Evolutionary conservation across 2,113 vertebrate genomes (phyloP), one percentile per base, ranked within the genome.

Genomic region (Gorsachius goisagi): DNA sequence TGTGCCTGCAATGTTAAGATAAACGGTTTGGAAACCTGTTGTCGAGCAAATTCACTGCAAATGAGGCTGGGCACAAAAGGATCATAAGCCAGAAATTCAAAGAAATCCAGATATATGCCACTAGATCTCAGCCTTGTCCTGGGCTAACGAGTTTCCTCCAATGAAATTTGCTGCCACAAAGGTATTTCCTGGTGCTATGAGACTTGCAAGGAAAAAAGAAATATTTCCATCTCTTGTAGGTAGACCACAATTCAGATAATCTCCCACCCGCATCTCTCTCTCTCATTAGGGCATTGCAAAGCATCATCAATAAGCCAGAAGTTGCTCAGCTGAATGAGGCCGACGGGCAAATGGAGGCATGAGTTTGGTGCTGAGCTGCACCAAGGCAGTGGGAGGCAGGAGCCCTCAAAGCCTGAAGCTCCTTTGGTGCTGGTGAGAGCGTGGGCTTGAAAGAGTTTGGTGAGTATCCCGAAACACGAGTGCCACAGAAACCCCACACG

Each of bases 261-360:
- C 32, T 47, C 60, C 32, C 30, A 22, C n/a, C 33, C 86, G 44
- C 1, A 0, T 44, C 26, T 68, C 53, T 28, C 23, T 39, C 39
- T 75, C 3, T 85, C 86, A 68, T 81, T 62, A 89, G 64, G 45
- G 60, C 79, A 64, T 19, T 0, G 0, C 72, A 74, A 76, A 88
- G 64, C 64, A 15, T 39, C 5, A 1, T 7, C 86, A 82, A 1
- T 45, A 22, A 84, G 19, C 30, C 85, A 26, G 2, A 15, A 71
- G 13, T 22, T 0, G 0, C 62, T 33, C 32, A 50, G 79, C 52
- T 69, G 63, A 45, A 21, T 6, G 72, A 80, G 78, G 75, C 59
- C 4, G 1, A 37, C 0, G 4, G 73, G 58, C 83, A 69, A 52
- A 56, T 0, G 2, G 55, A 88, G 55, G 44, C 50, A 27, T 1